Evolutionary conservation across 2,888 invertebrate genomes (phyloP), one percentile per base, ranked within the genome.

Genomic region (Drosophila testacea): DNA sequence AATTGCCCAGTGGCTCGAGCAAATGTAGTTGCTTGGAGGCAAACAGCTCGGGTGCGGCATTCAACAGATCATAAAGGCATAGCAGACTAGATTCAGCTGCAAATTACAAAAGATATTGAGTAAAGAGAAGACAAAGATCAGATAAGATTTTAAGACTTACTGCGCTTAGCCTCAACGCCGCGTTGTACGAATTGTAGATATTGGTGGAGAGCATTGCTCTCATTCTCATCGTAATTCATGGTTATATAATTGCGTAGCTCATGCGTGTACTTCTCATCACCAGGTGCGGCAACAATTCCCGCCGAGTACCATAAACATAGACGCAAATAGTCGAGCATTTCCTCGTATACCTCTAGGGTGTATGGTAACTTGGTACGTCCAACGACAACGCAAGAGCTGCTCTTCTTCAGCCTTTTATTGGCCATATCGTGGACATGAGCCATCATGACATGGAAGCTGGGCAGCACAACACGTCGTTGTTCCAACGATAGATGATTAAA

Each of bases 21-120:
- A 92, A 79, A 83, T 92, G 94, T 2, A 94, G 92, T 90, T 96
- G 95, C 72, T 95, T 94, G 36, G 94, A 89, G 0, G 95, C 94
- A 85, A 97, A 94, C 62, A 94, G 93, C 27, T 95, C 94, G 0
- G 97, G 96, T 9, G 96, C 94, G 68, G 96, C 96, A 42, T 97
- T 97, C n/a, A 97, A 94, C 27, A 97, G 93, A 92, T 98, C 98
- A 77, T 97, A 93, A 88, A 98, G 94, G 80, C 96, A 97, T 61
- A 95, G 95, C 56, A 98, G 91, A 77, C 91, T 91, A 0, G 89
- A 88, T 56, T 92, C 92, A 69, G 84, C 92, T 92, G 50, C 4
- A 38, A 7, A 1, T 28, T 0, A 5, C 11, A 13, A 2, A 2
- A 7, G 1, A 16, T 41, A 10, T 22, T n/a, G 22, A 7, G 4